Conservation (phyloP, 2,113 vertebrate genomes). For the Rousettus leschenaultii region DNA sequence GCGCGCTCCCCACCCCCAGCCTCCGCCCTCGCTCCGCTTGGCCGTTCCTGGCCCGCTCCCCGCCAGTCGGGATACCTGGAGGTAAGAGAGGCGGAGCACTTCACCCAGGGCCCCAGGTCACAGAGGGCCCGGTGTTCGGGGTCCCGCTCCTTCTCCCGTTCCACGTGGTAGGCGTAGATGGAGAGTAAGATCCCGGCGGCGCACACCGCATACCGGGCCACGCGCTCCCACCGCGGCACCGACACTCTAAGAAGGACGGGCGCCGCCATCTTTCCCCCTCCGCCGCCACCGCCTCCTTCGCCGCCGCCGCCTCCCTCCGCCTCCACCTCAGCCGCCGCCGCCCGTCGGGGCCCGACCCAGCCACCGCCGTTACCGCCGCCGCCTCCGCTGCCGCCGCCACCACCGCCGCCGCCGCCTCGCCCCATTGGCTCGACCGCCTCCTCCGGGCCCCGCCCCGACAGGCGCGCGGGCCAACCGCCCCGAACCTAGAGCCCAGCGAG, state of each 20-base stretch:
- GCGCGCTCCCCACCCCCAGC: background rate
- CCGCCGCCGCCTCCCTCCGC: slow-evolving; percentile 68
- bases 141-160: slow-evolving; percentile 91
- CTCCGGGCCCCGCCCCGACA: slow-evolving; percentile 69
- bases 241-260: slow-evolving; percentile 98
- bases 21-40: background rate
- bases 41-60: slow-evolving; percentile 32
- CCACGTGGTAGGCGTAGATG: slow-evolving; percentile 94
- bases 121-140: slow-evolving; percentile 90
- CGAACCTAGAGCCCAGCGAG: background rate
- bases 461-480: slow-evolving; percentile 55
- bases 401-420: slow-evolving; percentile 81
- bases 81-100: slow-evolving; percentile 95
- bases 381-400: slow-evolving; percentile 88
- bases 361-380: slow-evolving; percentile 93
- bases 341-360: slow-evolving; percentile 94
- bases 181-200: slow-evolving; percentile 92
- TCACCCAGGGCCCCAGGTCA: slow-evolving; percentile 93
- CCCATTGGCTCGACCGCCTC: slow-evolving; percentile 82
- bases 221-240: slow-evolving; percentile 97
- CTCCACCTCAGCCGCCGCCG: slow-evolving; percentile 85
- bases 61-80: slow-evolving; percentile 89
- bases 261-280: slow-evolving; percentile 95
- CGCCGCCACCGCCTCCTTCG: slow-evolving; percentile 66
- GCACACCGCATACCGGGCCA: slow-evolving; percentile 93